Base-by-base conservation (phyloP, 1,140 invertebrate species). In the Diachasma alloeum region DNA sequence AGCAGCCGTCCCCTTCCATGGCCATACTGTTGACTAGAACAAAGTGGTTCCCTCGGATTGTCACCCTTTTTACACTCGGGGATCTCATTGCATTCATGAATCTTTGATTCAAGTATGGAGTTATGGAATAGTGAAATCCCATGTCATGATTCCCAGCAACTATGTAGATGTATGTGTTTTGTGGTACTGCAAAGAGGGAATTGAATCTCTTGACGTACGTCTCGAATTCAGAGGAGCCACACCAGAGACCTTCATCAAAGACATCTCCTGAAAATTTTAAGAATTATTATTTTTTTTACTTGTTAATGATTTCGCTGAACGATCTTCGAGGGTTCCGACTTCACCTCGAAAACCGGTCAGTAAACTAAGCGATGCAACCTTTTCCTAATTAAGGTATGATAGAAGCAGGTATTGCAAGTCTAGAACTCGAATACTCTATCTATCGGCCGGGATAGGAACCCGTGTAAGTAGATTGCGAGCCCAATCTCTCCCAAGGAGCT, bases 261-360 rank as follows among this genome's bases (percentile, higher is more conserved):
- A 99, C 82, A 90, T 99, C 98, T 81, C 98, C 97, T 96, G 22
- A 99, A n/a, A n/a, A n/a, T n/a, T n/a, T n/a, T n/a, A n/a, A n/a
- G n/a, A n/a, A n/a, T n/a, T n/a, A n/a, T n/a, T n/a, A n/a, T n/a
- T n/a, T n/a, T n/a, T n/a, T n/a, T n/a, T n/a, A n/a, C n/a, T n/a
- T n/a, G n/a, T n/a, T n/a, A n/a, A n/a, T n/a, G n/a, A n/a, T n/a
- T n/a, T n/a, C n/a, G n/a, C n/a, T n/a, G n/a, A n/a, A n/a, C n/a
- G n/a, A n/a, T n/a, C n/a, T n/a, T n/a, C n/a, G n/a, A n/a, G n/a
- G n/a, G n/a, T n/a, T n/a, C n/a, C n/a, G n/a, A n/a, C n/a, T n/a
- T n/a, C n/a, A n/a, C n/a, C n/a, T n/a, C n/a, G n/a, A n/a, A n/a
- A n/a, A n/a, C n/a, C n/a, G n/a, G n/a, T n/a, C n/a, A n/a, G n/a